Conservation (phyloP, 2,888 invertebrate species). For the Campaea margaritaria region DNA sequence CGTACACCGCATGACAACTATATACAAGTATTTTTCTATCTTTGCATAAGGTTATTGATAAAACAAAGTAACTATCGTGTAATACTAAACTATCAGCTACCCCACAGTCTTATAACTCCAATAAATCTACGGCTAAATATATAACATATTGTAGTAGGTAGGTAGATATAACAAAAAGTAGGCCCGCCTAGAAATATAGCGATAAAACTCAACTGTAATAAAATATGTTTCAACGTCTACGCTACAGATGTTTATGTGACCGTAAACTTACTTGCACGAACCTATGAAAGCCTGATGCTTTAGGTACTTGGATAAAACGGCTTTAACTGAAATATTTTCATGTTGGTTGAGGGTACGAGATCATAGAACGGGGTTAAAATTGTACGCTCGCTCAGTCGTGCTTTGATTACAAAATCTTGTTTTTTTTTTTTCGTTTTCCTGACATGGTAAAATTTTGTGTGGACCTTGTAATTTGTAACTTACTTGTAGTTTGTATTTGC, state of each 20-base stretch:
- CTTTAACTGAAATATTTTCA: neutral
- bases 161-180: conserved; percentile 6
- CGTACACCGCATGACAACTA: too few relatives aligned
- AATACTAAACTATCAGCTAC: too few relatives aligned
- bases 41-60: too few relatives aligned
- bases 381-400: too few relatives aligned
- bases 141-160: conserved; percentile 1
- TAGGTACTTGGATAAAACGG: neutral
- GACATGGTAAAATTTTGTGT: too few relatives aligned
- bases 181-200: conserved; percentile 27
- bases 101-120: neutral
- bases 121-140: conserved; percentile 2
- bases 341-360: neutral
- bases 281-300: conserved; percentile 31
- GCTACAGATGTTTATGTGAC: conserved; percentile 40
- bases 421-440: too few relatives aligned
- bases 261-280: conserved; percentile 40
- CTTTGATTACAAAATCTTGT: too few relatives aligned
- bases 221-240: conserved; percentile 32
- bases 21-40: too few relatives aligned
- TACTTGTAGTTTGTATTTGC: too few relatives aligned
- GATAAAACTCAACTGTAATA: conserved; percentile 36
- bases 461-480: too few relatives aligned
- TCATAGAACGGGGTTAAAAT: too few relatives aligned
- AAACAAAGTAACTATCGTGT: too few relatives aligned